Base-by-base conservation (phyloP, 2,888 invertebrate species). In the Blera fallax region DNA sequence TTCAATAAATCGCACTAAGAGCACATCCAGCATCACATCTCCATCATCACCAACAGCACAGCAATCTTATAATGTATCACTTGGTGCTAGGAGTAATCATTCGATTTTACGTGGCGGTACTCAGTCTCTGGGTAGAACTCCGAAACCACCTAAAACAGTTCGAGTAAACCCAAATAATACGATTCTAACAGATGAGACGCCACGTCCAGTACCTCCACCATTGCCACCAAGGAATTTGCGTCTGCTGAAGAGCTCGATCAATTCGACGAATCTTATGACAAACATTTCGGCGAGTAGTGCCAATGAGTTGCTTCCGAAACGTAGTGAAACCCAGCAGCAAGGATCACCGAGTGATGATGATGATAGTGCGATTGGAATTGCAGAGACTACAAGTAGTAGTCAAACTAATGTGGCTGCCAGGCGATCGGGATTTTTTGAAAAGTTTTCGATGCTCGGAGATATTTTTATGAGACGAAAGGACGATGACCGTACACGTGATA, bases 401-500 rank as follows among this genome's bases (percentile, higher is more conserved):
- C 70, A 54, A n/a, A 18, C 60, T 7, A 32, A 43, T 18, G 56
- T 37, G 32, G 50, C 29, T 14, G 14, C 65, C 11, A 80, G 62
- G 50, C 70, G 70, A 48, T 76, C 81, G 43, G 60, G 78, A 24
- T 37, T 87, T 43, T 87, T 88, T 8, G 83, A 82, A n/a, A 73
- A 73, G 21, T 45, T 85, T n/a, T 10, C 70, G 7, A 32, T 89
- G 34, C 87, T 90, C 43, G 87, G 87, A 10, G 88, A 88, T 74
- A 87, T 91, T 6, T 91, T 91, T 62, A 88, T 88, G 10, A 88
- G 90, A 6, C 87, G 89, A 6, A 73, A 56, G 2, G 64, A 73
- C 32, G 70, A 87, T 1, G 90, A 90, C 64, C 88, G 88, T 18
- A 89, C 89, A 24, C 89, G 91, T 18, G 91, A 91, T 65, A 91